Percentiles rank a stretch among this genome's conserved stretches.
Conservation (phyloP, 2,797 vertebrate species). For the Chaetodon trifasciatus region DNA sequence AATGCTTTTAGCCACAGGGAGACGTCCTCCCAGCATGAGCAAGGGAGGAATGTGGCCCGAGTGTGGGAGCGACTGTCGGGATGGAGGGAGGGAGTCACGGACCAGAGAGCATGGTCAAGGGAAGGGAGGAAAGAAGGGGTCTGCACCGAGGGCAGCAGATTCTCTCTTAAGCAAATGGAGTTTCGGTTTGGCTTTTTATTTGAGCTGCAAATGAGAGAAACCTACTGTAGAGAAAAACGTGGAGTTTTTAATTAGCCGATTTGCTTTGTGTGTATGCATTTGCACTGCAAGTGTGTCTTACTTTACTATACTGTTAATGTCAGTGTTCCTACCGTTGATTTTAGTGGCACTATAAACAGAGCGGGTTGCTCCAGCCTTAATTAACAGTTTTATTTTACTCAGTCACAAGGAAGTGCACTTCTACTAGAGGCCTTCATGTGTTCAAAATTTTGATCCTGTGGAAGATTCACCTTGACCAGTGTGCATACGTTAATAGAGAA, state of each 20-base stretch:
- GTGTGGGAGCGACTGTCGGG: constrained; percentile 80
- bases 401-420: not conserved
- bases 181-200: constrained; percentile 52
- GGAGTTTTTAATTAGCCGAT: not conserved
- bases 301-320: not conserved
- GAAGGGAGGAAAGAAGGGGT: constrained; percentile 65
- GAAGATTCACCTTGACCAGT: not conserved
- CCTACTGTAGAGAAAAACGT: constrained; percentile 7
- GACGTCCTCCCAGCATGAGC: constrained; percentile 84
- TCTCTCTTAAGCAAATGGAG: constrained; percentile 56
- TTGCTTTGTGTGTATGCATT: constrained; percentile 9
- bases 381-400: constrained; percentile 10
- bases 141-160: constrained; percentile 64
- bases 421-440: not conserved
- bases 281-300: not conserved
- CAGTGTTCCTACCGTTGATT: constrained; percentile 7
- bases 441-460: not conserved
- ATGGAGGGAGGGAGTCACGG: constrained; percentile 77
- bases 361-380: constrained; percentile 10
- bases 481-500: not conserved
- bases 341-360: constrained; percentile 1
- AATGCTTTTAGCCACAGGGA: constrained; percentile 82
- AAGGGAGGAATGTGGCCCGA: constrained; percentile 80
- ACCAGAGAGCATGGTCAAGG: constrained; percentile 76
- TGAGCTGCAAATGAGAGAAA: constrained; percentile 36